These are phyloP conservation scores for Calameuta filiformis DNA, from an alignment of 2,888 invertebrate species.

Conservation along the genomic window DNA sequence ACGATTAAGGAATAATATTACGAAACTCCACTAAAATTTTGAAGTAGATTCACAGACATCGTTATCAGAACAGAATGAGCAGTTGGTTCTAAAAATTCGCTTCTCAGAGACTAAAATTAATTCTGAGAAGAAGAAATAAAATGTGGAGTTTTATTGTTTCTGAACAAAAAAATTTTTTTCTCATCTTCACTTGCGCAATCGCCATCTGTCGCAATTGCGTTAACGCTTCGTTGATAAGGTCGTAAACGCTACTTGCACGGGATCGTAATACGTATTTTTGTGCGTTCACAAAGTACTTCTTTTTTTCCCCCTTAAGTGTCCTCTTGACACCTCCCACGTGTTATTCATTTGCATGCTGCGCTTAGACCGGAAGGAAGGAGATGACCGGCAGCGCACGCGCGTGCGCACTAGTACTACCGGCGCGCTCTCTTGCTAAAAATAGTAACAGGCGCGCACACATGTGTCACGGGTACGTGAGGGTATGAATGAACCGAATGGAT, in stretches of 20 bases:
- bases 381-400: conserved; percentile 33
- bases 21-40: no score
- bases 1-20: no score
- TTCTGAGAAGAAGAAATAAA: no score
- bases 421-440: conserved; percentile 38
- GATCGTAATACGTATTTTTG: neutral
- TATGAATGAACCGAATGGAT: conserved; percentile 32
- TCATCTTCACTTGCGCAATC: no score
- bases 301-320: conserved; percentile 9
- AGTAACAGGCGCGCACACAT: conserved; percentile 28
- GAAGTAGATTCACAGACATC: no score
- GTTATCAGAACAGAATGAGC: no score
- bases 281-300: conserved; percentile 22
- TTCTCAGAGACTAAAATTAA: no score
- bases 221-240: neutral
- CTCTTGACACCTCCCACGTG: conserved; percentile 43
- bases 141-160: no score
- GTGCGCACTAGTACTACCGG: conserved; percentile 24
- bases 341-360: conserved; percentile 22
- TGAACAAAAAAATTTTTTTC: no score
- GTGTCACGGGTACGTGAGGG: conserved; percentile 37
- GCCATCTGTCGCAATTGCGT: no score
- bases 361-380: conserved; percentile 45
- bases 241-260: conserved; percentile 18
- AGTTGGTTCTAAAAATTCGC: no score